These are phyloP conservation scores for Coluber constrictor DNA, from an alignment of 2,797 vertebrate species.

Conservation along the genomic window DNA sequence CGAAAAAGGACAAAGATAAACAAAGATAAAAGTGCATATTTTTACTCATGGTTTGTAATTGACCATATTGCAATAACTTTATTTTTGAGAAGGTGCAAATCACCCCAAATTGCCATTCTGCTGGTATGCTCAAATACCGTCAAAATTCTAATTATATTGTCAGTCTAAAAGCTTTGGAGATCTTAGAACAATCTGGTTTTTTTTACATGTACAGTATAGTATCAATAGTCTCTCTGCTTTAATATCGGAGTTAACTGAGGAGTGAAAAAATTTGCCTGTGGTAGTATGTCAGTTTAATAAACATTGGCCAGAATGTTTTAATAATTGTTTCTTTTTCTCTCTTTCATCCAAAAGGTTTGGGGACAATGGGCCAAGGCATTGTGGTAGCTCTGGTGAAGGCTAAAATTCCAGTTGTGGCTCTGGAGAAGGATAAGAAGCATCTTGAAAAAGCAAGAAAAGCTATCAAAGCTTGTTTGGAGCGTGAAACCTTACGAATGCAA, in stretches of 20 bases:
- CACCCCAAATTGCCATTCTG: not conserved
- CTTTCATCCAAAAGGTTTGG: constrained; percentile 78
- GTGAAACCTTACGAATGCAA: constrained; percentile 73
- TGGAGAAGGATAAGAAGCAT: constrained; percentile 81
- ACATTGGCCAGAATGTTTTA: constrained; percentile 25
- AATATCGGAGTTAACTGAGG: not conserved
- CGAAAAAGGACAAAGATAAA: not conserved
- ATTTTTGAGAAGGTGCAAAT: not conserved
- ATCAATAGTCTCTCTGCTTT: not conserved
- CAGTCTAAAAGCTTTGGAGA: not conserved
- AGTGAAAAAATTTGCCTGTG: constrained; percentile 9
- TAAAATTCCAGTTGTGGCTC: constrained; percentile 81
- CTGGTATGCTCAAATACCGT: not conserved
- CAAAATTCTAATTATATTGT: not conserved
- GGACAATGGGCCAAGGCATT: constrained; percentile 93
- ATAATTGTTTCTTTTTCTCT: constrained; percentile 30
- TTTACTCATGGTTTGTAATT: not conserved
- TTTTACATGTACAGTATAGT: not conserved
- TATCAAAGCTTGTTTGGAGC: constrained; percentile 75
- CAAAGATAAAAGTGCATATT: not conserved
- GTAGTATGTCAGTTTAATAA: not conserved
- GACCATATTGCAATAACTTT: not conserved
- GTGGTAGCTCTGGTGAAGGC: constrained; percentile 78
- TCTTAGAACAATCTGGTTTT: constrained; percentile 3
- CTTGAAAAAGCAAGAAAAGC: constrained; percentile 74